These are phyloP conservation scores for Speoplatyrhinus poulsoni DNA, from an alignment of 2,113 vertebrate genomes.

Conservation along the genomic window DNA sequence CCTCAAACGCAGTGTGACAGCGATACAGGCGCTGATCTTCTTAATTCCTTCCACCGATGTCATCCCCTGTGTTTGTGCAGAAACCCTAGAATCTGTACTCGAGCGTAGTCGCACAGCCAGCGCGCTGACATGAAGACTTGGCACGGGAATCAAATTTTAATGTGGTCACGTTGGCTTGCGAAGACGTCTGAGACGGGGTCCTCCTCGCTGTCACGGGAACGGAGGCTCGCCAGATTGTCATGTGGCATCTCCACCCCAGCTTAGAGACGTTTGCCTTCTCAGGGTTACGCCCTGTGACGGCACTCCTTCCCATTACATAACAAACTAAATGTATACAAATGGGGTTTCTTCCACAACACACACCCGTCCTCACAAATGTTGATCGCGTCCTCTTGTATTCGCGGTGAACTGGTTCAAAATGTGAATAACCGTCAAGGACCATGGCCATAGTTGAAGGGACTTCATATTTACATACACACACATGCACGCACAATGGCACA, in stretches of 20 bases:
- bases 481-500: too few species aligned
- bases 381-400: too few species aligned
- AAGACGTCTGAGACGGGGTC: not conserved
- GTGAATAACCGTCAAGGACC: too few species aligned
- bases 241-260: not conserved
- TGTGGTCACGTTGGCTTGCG: not conserved
- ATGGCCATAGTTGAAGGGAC: too few species aligned
- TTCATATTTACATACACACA: too few species aligned
- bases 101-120: not conserved
- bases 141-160: not conserved
- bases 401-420: too few species aligned
- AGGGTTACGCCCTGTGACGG: constrained; percentile 1
- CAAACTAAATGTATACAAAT: not conserved
- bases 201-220: not conserved
- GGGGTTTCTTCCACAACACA: too few species aligned
- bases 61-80: not conserved
- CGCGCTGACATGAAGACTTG: not conserved
- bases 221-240: not conserved
- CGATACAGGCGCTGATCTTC: not conserved
- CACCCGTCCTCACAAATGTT: too few species aligned
- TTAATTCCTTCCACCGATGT: not conserved
- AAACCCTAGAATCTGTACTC: not conserved
- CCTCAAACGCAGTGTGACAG: not conserved
- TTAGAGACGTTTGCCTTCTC: not conserved
- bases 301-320: not conserved